Percentiles rank a stretch among this genome's conserved stretches.
Evolutionary conservation across 1,140 invertebrate species (phyloP).

Genomic region (Hycleus cichorii): DNA sequence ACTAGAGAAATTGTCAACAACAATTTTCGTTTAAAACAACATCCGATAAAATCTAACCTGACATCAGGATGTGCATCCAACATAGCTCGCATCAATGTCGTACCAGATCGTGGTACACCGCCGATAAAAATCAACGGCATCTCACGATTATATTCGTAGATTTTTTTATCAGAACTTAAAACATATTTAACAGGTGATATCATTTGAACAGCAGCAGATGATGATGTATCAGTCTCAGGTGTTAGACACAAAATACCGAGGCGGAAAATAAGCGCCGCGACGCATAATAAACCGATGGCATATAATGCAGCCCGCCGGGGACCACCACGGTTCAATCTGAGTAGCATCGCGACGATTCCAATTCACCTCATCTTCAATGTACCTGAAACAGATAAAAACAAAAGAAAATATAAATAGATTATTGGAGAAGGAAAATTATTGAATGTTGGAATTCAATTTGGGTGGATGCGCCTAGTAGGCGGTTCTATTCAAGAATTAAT

Average conservation of each 20-base stretch:
- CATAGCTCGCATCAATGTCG: slow-evolving; percentile 96
- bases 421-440: too few species aligned
- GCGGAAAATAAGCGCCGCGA: slow-evolving; percentile 22
- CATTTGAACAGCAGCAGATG: slow-evolving; percentile 13
- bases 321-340: slow-evolving; percentile 20
- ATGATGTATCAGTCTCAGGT: slow-evolving; percentile 2
- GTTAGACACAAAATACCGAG: slow-evolving; percentile 22
- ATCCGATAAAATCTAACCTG: slow-evolving; percentile 48
- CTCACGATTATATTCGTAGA: slow-evolving; percentile 68
- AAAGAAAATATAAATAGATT: neutral
- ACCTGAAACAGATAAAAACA: neutral
- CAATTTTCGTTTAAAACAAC: neutral
- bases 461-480: too few species aligned
- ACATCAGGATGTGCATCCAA: slow-evolving; percentile 97
- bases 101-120: slow-evolving; percentile 92
- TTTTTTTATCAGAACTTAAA: slow-evolving; percentile 53
- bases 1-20: too few species aligned
- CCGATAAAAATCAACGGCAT: slow-evolving; percentile 96
- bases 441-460: too few species aligned
- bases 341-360: slow-evolving; percentile 14
- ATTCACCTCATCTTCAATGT: slow-evolving; percentile 11
- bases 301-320: slow-evolving; percentile 21
- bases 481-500: too few species aligned
- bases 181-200: slow-evolving; percentile 49
- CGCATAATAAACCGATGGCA: slow-evolving; percentile 19